Evolutionary conservation across 2,888 invertebrate genomes (phyloP).

Genomic region (Nomada fabriciana): DNA sequence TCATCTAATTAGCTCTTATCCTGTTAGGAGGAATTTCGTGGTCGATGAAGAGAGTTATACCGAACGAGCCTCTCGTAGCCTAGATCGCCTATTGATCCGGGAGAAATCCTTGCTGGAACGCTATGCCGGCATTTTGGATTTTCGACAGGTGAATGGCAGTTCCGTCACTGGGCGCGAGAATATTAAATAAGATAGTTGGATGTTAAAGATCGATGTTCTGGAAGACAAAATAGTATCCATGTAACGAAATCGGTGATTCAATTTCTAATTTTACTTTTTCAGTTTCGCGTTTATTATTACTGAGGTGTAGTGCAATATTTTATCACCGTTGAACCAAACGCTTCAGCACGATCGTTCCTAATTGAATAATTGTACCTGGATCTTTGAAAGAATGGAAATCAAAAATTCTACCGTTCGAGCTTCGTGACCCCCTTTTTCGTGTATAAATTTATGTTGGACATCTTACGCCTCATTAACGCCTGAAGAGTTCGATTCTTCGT

Average conservation of each 20-base stretch:
- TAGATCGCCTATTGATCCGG: constrained; percentile 29
- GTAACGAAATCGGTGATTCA: no score
- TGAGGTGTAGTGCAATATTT: constrained; percentile 15
- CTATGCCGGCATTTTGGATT: not conserved
- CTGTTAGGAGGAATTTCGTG: constrained; percentile 28
- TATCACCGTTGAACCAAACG: constrained; percentile 18
- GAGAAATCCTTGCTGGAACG: not conserved
- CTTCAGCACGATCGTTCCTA: constrained; percentile 9
- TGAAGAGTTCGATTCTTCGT: constrained; percentile 27
- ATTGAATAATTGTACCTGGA: not conserved
- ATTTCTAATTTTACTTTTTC: not conserved
- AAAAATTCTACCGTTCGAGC: no score
- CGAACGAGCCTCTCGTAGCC: constrained; percentile 17
- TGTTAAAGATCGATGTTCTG: not conserved
- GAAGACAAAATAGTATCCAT: no score
- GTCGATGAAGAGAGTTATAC: constrained; percentile 22
- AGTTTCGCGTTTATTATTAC: not conserved
- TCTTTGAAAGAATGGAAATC: not conserved
- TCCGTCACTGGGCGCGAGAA: not conserved
- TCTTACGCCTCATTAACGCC: not conserved
- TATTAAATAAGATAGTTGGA: not conserved
- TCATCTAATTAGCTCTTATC: constrained; percentile 58
- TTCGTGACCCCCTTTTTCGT: not conserved
- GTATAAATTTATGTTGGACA: not conserved
- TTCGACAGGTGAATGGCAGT: not conserved